These are phyloP conservation scores for Agriotes lineatus DNA, from an alignment of 2,888 invertebrate genomes.

Conservation along the genomic window DNA sequence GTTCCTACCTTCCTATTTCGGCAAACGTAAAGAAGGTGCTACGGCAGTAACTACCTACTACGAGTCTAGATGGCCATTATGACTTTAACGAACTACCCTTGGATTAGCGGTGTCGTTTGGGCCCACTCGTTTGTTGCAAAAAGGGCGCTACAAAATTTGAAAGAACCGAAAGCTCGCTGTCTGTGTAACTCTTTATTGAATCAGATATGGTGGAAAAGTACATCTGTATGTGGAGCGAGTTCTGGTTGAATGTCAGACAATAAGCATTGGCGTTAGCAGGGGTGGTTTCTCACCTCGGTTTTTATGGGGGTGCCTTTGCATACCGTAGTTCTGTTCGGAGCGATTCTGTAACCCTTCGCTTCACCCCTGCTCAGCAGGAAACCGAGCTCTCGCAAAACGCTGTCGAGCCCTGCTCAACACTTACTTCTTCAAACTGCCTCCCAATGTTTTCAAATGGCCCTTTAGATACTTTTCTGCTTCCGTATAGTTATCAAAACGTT, in stretches of 20 bases:
- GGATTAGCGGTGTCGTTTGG: not conserved
- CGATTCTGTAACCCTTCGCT: constrained; percentile 35
- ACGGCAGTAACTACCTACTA: not conserved
- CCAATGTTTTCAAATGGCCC: constrained; percentile 39
- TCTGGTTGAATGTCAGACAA: constrained; percentile 36
- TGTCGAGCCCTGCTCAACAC: constrained; percentile 23
- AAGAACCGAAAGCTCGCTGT: not conserved
- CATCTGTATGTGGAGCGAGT: constrained; percentile 32
- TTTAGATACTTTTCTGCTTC: constrained; percentile 35
- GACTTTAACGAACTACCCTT: not conserved
- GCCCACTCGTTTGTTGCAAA: not conserved
- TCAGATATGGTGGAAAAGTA: constrained; percentile 27
- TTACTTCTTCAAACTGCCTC: constrained; percentile 28
- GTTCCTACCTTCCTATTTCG: not conserved
- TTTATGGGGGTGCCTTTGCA: constrained; percentile 36
- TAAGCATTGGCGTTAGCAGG: constrained; percentile 32
- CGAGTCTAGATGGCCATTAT: not conserved
- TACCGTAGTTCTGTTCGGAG: constrained; percentile 36
- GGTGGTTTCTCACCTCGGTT: constrained; percentile 36
- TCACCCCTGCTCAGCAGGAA: constrained; percentile 30
- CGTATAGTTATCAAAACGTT: constrained; percentile 38
- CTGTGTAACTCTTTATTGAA: constrained; percentile 26
- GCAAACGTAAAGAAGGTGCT: not conserved
- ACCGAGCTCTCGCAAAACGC: constrained; percentile 33
- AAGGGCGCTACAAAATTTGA: not conserved